Evolutionary conservation across 2,888 invertebrate species (phyloP), one percentile per base, ranked within the genome.

Genomic region (Isoperla grammatica): DNA sequence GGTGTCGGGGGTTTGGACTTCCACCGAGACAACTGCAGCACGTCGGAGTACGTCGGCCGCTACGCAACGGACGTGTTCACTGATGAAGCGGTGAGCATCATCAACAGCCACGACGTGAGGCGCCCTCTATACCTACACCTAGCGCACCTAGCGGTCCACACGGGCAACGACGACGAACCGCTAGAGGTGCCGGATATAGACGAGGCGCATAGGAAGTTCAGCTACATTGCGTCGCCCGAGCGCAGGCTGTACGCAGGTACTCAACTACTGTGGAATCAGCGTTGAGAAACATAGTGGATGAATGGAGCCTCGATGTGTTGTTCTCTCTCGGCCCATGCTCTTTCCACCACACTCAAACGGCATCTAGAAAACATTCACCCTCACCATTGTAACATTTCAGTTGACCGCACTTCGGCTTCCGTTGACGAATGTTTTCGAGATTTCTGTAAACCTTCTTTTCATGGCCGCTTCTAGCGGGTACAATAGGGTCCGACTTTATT

Each of bases 61-160:
- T 90, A 90, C 68, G 78, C 86, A 9, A 90, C 90, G 0, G 85
- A 89, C 68, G 69, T 89, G 37, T 81, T 88, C 62, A 86, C 83
- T 1, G 70, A 78, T 12, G 84, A 86, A 69, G 84, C 88, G 0
- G 77, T 81, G 43, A 29, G 15, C 12, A 29, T 57, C 2, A 57
- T 77, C 17, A 61, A 65, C n/a, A 60, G 69, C 2, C 87, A 87
- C 67, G 75, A 86, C 63, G 66, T 67, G 0, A 70, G 75, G 39
- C 72, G 72, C 9, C 92, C 95, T 0, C 73, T 95, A 60, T 93
- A 91, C 69, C 74, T 95, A 63, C 83, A 90, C 74, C 68, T 95
- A 45, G 81, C 86, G 0, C 92, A 94, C 72, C 76, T 86, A 50
- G 93, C 93, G 0, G 84, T 88, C 0, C 95, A 95, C 71, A 80